Percentiles rank a stretch among this genome's conserved stretches.
Evolutionary conservation across 2,888 invertebrate species (phyloP).

Genomic region (Ceriagrion tenellum): DNA sequence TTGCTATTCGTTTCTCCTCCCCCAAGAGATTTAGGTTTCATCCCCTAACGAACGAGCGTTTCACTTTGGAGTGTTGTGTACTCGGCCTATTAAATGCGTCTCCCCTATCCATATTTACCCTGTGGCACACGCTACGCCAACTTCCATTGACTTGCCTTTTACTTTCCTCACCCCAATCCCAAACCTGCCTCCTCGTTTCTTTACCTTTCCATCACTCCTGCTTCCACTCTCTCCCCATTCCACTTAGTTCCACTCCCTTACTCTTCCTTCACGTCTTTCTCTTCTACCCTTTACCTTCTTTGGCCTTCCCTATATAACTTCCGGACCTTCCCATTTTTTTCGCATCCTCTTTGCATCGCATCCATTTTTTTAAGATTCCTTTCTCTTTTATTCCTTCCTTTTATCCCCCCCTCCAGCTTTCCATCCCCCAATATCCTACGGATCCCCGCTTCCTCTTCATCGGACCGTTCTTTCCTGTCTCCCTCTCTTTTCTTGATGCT

Average conservation of each 20-base stretch:
- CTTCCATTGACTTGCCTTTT: not conserved
- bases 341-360: not conserved
- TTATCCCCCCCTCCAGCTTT: not conserved
- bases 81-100: not conserved
- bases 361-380: not conserved
- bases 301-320: not conserved
- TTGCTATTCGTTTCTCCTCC: not conserved
- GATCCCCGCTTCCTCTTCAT: not conserved
- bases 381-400: not conserved
- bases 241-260: not conserved
- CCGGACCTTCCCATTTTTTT: not conserved
- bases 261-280: not conserved
- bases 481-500: not conserved
- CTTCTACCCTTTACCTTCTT: not conserved
- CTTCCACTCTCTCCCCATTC: not conserved
- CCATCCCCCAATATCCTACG: not conserved
- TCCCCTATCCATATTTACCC: not conserved
- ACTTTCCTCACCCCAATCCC: not conserved
- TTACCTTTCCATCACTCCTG: not conserved
- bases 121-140: not conserved
- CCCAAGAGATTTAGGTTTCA: slow-evolving; percentile 18
- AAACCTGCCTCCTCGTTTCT: not conserved
- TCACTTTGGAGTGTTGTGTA: not conserved
- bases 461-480: not conserved
- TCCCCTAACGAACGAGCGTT: not conserved